These are phyloP conservation scores for Galemys pyrenaicus DNA, from an alignment of 2,113 vertebrate genomes.

Conservation along the genomic window DNA sequence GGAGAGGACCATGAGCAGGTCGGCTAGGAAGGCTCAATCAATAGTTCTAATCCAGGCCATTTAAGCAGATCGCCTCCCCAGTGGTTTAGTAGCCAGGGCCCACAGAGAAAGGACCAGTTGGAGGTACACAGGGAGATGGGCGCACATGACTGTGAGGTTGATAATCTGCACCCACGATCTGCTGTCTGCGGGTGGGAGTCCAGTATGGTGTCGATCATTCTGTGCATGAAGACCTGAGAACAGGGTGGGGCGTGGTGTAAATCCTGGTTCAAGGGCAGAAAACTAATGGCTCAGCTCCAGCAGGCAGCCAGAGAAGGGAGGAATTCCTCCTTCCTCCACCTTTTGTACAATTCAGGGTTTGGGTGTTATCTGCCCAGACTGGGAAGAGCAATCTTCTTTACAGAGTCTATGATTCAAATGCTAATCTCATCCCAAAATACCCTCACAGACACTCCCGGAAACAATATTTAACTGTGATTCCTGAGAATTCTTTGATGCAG, in stretches of 20 bases:
- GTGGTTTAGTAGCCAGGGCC: background rate
- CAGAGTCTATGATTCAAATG: background rate
- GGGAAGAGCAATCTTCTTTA: background rate
- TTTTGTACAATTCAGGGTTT: background rate
- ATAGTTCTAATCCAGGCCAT: background rate
- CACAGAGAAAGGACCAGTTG: background rate
- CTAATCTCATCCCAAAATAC: background rate
- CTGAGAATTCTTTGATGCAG: background rate
- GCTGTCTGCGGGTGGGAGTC: background rate
- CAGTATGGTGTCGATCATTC: background rate
- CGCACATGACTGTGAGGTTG: background rate
- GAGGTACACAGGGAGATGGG: too few species aligned
- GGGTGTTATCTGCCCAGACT: too few species aligned
- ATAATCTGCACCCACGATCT: background rate
- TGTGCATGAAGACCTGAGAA: background rate
- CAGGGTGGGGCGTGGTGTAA: background rate
- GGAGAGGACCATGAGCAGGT: background rate
- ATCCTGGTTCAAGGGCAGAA: background rate
- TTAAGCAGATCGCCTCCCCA: background rate
- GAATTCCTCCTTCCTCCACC: background rate
- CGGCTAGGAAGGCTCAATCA: background rate
- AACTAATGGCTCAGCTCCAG: background rate
- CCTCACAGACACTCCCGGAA: background rate
- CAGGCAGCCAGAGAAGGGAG: background rate
- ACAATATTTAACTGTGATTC: background rate